Evolutionary conservation across 2,888 invertebrate species (phyloP).

Genomic region (Taphrorychus bicolor): DNA sequence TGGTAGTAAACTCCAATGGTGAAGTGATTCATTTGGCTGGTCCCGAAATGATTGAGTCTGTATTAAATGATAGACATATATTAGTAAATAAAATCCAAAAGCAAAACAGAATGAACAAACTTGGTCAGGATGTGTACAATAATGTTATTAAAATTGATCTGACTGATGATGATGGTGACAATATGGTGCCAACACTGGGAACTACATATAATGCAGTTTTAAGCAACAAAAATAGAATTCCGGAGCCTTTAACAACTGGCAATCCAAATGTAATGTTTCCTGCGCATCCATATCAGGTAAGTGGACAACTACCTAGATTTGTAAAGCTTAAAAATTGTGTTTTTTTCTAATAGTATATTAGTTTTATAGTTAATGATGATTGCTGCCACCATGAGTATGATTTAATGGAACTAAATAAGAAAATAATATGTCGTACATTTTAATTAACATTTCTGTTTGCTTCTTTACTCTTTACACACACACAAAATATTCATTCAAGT

Average conservation of each 20-base stretch:
- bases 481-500: no score
- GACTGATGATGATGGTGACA: conserved; percentile 45
- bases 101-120: neutral
- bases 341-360: no score
- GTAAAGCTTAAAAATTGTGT: neutral
- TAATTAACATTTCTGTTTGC: no score
- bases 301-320: no score
- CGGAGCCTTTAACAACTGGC: conserved; percentile 16
- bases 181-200: neutral
- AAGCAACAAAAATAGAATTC: conserved; percentile 29
- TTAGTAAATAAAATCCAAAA: neutral
- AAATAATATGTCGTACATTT: no score
- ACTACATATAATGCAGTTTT: conserved; percentile 6
- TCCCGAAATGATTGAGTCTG: conserved; percentile 48
- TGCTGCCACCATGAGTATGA: no score
- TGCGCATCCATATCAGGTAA: conserved; percentile 47
- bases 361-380: no score
- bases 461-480: no score
- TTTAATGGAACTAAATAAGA: no score
- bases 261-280: conserved; percentile 51
- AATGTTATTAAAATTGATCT: conserved; percentile 54
- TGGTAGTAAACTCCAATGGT: conserved; percentile 55
- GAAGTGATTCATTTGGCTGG: conserved; percentile 56
- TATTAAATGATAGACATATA: neutral
- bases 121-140: conserved; percentile 20